Evolutionary conservation across 2,113 vertebrate genomes (phyloP).

Genomic region (Genyomyrus donnyi): DNA sequence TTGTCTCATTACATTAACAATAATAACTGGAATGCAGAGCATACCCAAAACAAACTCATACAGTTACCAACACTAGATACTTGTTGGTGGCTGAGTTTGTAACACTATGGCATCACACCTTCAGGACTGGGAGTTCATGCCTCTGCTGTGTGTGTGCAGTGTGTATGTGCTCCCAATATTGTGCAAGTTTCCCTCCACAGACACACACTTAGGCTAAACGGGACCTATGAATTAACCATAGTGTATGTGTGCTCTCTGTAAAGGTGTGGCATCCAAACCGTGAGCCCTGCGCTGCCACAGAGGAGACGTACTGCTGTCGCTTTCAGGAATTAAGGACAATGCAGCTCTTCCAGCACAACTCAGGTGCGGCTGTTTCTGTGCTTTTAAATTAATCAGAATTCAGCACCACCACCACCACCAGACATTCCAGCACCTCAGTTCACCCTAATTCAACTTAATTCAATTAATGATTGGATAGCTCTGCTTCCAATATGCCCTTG

Average conservation of each 20-base stretch:
- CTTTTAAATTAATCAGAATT: background rate
- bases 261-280: background rate
- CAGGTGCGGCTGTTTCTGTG: background rate
- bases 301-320: background rate
- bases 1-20: background rate
- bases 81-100: background rate
- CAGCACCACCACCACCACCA: background rate
- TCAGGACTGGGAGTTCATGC: background rate
- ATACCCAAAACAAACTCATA: background rate
- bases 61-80: background rate
- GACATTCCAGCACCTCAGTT: background rate
- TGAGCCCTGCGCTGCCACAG: background rate
- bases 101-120: background rate
- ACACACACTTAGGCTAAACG: background rate
- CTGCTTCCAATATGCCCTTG: background rate
- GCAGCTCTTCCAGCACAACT: background rate
- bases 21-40: background rate
- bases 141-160: background rate
- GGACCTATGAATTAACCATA: background rate
- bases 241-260: background rate
- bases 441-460: background rate
- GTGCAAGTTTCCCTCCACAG: too few species aligned
- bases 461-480: background rate
- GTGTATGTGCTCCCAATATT: background rate
- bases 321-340: background rate